Evolutionary conservation across 2,113 vertebrate genomes (phyloP).

Genomic region (Chaetorhynchus papuensis): DNA sequence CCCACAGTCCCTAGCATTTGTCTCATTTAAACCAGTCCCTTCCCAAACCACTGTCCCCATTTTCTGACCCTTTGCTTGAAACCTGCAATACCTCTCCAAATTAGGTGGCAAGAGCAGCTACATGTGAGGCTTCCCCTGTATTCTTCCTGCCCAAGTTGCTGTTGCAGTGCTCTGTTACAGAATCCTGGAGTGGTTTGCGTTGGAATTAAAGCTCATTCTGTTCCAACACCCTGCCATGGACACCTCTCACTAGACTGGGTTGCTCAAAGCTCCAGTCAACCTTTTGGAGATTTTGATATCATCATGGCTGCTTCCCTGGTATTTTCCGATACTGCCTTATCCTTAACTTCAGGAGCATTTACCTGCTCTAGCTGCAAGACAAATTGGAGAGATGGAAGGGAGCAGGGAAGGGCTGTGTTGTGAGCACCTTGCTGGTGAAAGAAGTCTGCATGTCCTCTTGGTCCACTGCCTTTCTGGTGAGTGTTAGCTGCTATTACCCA

Average conservation of each 20-base stretch:
- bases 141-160: not conserved
- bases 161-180: not conserved
- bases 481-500: fast-evolving
- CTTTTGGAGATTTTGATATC: not conserved
- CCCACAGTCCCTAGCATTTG: fast-evolving
- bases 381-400: not conserved
- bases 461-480: not conserved
- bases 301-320: not conserved
- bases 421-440: not conserved
- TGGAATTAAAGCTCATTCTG: fast-evolving
- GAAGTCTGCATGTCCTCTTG: not conserved
- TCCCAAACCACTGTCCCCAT: not conserved
- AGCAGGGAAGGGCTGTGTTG: not conserved
- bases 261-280: not conserved
- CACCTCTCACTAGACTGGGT: not conserved
- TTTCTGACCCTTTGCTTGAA: not conserved
- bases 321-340: not conserved
- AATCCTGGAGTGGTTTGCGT: not conserved
- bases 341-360: not conserved
- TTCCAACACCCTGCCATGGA: not conserved
- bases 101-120: not conserved
- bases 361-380: not conserved
- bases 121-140: not conserved
- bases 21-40: not conserved
- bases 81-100: not conserved